Evolutionary conservation across 2,888 invertebrate genomes (phyloP).

Genomic region (Ophion slaviceki): DNA sequence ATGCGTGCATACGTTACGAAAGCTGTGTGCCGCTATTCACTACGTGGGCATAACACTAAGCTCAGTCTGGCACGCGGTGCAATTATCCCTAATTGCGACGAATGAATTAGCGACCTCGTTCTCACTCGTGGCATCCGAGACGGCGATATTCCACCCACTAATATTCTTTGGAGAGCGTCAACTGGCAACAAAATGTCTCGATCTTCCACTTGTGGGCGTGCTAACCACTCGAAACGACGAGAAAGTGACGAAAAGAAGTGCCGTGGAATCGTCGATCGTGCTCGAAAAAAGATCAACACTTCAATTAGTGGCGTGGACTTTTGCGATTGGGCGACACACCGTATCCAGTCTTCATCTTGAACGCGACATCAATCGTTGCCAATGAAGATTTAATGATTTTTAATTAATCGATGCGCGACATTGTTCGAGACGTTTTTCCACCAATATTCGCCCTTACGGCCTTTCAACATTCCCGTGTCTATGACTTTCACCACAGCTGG

Average conservation of each 20-base stretch:
- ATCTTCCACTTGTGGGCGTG: conserved; percentile 18
- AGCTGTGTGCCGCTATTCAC: conserved; percentile 30
- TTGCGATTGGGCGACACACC: neutral
- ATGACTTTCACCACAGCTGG: too few species aligned
- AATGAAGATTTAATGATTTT: conserved; percentile 8
- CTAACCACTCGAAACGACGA: neutral
- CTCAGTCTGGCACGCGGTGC: conserved; percentile 67
- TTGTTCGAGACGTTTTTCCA: too few species aligned
- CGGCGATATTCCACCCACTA: conserved; percentile 28
- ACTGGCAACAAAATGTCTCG: conserved; percentile 32
- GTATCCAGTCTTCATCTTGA: neutral
- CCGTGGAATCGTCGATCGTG: too few species aligned
- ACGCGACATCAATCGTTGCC: neutral
- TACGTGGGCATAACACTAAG: conserved; percentile 48
- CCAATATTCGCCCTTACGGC: too few species aligned
- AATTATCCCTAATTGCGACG: conserved; percentile 75
- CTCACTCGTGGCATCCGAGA: conserved; percentile 67
- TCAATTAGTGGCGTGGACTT: neutral
- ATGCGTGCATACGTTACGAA: conserved; percentile 33
- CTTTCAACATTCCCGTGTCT: too few species aligned
- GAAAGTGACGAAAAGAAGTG: neutral
- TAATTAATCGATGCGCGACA: too few species aligned
- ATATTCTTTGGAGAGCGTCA: conserved; percentile 10
- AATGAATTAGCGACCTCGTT: conserved; percentile 74
- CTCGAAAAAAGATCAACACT: neutral